Conservation (phyloP, 2,888 invertebrate genomes). For the Coremacera marginata region DNA sequence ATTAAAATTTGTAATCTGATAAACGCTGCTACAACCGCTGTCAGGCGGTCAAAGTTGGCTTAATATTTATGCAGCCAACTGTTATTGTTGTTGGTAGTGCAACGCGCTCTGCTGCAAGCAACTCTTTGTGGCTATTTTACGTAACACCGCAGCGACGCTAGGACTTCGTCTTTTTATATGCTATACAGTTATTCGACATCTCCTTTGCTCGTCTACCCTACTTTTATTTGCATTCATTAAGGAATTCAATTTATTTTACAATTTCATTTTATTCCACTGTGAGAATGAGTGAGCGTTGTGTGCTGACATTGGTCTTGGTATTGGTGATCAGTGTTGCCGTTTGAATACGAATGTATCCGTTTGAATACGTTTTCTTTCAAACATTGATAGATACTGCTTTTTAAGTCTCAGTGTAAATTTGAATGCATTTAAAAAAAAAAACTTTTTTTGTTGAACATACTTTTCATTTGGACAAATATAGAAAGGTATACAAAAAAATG, state of each 20-base stretch:
- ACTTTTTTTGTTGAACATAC: too few species aligned
- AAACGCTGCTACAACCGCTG: neutral
- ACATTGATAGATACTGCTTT: too few species aligned
- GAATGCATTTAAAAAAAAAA: too few species aligned
- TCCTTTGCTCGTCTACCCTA: neutral
- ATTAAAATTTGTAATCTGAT: slow-evolving; percentile 27
- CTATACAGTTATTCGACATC: neutral
- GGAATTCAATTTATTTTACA: slow-evolving; percentile 60
- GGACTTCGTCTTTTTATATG: neutral
- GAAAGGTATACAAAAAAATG: too few species aligned
- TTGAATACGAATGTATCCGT: too few species aligned
- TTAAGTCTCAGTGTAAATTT: too few species aligned
- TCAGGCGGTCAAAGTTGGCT: slow-evolving; percentile 6
- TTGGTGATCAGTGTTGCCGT: too few species aligned
- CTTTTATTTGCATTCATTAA: slow-evolving; percentile 53
- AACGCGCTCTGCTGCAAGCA: neutral
- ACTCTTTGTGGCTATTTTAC: neutral
- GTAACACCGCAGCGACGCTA: neutral
- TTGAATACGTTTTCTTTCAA: too few species aligned
- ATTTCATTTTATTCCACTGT: slow-evolving; percentile 49
- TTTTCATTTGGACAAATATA: too few species aligned
- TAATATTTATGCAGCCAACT: neutral
- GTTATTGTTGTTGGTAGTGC: neutral
- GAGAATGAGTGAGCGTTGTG: too few species aligned
- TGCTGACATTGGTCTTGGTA: too few species aligned